Base-by-base conservation (phyloP, 2,888 invertebrate genomes). In the Acanthopleura granulata region DNA sequence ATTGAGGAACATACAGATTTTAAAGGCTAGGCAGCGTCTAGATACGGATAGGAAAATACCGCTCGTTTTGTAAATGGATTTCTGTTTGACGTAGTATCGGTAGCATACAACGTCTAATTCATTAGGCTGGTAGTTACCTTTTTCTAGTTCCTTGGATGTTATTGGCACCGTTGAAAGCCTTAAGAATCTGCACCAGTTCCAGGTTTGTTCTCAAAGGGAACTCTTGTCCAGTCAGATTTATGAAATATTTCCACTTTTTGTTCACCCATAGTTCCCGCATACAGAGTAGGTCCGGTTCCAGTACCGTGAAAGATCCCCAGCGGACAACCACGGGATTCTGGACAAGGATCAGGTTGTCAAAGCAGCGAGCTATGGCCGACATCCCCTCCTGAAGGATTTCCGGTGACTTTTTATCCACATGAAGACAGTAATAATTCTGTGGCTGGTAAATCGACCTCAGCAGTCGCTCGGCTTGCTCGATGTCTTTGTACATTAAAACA, bases 181-280 rank as follows among this genome's bases (percentile, higher is more conserved):
- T 81, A 0, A 88, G 78, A 49, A 88, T 88, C 25, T 79, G 73
- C 16, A 87, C 89, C 40, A 89, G 72, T 76, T 89, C 88, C 15
- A 74, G 80, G 76, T 89, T 89, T 0, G 88, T 88, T 57, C 85
- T 83, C 40, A 89, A 77, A 6, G 89, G 89, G 74, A 89, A 84
- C 75, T 88, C 88, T 72, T 88, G 86, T 0, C 86, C 88, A 4
- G 87, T 87, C 11, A 88, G 79, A 75, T 89, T 89, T 30, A 89
- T 87, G 75, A 84, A 86, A 78, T 89, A 89, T 75, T 85, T 86
- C 88, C 88, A 89, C 14, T 79, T 81, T 74, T 76, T 78, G 61
- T 81, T 74, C 27, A 74, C 74, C 49, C 73, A 78, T n/a, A 89
- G 74, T 49, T 84, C 83, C 40, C 78, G 62, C 86, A 89, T 84